phyloP scores from a whole-genome alignment of 1,140 invertebrate genomes.

The Prorops nasuta region DNA sequence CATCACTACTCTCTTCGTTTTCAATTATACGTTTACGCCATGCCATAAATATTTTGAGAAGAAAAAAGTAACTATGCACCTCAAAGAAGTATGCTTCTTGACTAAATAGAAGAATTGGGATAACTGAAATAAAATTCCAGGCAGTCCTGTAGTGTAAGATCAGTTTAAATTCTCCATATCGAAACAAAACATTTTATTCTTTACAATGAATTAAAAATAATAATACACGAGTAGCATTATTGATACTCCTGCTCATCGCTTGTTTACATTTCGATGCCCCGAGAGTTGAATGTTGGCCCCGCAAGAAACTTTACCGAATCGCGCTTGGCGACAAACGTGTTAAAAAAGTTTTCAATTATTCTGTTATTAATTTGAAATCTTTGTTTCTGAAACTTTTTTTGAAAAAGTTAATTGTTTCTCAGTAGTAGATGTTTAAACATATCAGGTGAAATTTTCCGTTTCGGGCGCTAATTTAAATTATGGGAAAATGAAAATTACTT shows the following conservation, averaged over 20 bases:
- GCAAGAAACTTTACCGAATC: background rate
- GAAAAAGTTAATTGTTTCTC: no score
- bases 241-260: background rate
- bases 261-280: background rate
- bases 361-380: no score
- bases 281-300: background rate
- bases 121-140: background rate
- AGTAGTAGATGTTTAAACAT: no score
- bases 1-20: conserved; percentile 6
- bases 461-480: no score
- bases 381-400: no score
- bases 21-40: conserved; percentile 7
- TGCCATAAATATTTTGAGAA: background rate
- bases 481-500: no score
- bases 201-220: background rate
- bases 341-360: no score
- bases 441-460: no score
- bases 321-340: background rate
- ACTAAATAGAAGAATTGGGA: background rate
- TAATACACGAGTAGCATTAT: background rate
- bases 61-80: background rate
- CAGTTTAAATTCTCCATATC: background rate
- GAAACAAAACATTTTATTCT: background rate
- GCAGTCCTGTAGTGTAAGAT: background rate
- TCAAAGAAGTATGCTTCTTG: background rate